Evolutionary conservation across 2,888 invertebrate genomes (phyloP).

Genomic region (Troilus luridus): DNA sequence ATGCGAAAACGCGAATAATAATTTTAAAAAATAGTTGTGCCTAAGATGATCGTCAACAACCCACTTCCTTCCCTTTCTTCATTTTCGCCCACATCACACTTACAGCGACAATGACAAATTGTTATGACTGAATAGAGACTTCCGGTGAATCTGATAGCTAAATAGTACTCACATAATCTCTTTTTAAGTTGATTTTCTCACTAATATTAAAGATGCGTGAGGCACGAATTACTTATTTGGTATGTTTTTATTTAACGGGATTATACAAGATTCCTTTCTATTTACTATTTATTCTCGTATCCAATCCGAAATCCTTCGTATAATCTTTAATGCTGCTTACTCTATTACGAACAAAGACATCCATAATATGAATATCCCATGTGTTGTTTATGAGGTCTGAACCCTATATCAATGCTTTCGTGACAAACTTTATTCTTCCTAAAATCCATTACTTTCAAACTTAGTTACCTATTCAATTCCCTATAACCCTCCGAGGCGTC

Average conservation of each 20-base stretch:
- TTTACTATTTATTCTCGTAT: no score
- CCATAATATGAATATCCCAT: no score
- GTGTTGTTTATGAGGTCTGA: no score
- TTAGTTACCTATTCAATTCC: no score
- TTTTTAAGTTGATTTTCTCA: neutral
- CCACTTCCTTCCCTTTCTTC: neutral
- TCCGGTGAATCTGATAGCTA: neutral
- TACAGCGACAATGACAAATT: neutral
- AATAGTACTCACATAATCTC: neutral
- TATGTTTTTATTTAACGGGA: neutral
- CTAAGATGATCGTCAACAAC: neutral
- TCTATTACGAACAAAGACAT: no score
- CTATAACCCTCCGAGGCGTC: no score
- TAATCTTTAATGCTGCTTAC: no score
- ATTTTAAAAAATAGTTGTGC: neutral
- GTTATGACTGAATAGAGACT: neutral
- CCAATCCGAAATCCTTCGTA: no score
- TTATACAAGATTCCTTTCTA: no score
- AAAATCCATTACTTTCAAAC: no score
- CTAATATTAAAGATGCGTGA: neutral
- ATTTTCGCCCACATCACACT: conserved; percentile 32
- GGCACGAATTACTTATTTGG: neutral
- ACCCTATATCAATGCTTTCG: no score
- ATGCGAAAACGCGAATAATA: neutral
- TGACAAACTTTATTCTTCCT: no score